phyloP scores from a whole-genome alignment of 2,888 invertebrate species.

The Chaitophorus viminalis region DNA sequence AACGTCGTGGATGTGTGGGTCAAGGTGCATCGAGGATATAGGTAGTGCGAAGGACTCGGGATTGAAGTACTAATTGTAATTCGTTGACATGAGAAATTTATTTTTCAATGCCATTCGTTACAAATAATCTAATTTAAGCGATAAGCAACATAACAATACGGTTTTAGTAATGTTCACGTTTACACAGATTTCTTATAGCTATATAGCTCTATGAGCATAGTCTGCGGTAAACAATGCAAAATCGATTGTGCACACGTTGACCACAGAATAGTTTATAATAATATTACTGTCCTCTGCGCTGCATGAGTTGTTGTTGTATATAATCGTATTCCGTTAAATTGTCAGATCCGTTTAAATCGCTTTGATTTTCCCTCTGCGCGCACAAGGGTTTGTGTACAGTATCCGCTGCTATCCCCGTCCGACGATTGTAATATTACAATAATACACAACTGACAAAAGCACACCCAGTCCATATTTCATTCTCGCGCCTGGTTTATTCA shows the following conservation, averaged over 20 bases:
- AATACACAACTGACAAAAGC: slow-evolving; percentile 53
- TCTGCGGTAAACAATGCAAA: not conserved
- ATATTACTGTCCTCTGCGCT: not conserved
- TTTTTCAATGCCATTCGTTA: no score
- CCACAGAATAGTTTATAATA: not conserved
- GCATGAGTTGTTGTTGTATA: not conserved
- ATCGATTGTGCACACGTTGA: slow-evolving; percentile 5
- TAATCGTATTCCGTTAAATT: slow-evolving; percentile 20
- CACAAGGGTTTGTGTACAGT: not conserved
- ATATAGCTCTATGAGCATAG: no score
- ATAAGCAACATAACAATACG: no score
- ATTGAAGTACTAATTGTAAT: no score
- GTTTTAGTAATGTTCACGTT: no score
- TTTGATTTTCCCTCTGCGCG: slow-evolving; percentile 18
- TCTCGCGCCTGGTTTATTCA: slow-evolving; percentile 35
- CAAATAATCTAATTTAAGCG: no score
- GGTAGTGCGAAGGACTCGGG: no score
- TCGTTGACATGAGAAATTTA: no score
- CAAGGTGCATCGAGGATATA: no score
- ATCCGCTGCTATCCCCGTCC: not conserved
- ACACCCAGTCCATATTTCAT: slow-evolving; percentile 48
- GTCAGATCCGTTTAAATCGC: slow-evolving; percentile 32
- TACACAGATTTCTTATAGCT: no score
- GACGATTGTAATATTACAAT: slow-evolving; percentile 8
- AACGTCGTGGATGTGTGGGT: no score